phyloP scores from a whole-genome alignment of 2,113 vertebrate genomes.

The Lepisosteus osseus region DNA sequence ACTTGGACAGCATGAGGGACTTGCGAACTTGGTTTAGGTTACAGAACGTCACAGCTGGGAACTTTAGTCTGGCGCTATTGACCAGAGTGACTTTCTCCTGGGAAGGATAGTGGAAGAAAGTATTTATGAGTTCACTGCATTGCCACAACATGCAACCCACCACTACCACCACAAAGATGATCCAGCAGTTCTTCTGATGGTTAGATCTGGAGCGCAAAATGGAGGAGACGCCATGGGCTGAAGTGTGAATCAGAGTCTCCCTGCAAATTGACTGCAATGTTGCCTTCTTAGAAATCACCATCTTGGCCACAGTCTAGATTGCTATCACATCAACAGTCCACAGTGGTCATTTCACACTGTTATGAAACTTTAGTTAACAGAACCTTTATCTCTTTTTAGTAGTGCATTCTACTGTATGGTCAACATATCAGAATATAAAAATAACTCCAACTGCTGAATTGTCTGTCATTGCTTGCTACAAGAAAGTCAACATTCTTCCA shows the following conservation, averaged over 20 bases:
- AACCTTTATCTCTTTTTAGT: too few species aligned
- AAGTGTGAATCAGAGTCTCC: slow-evolving; percentile 22
- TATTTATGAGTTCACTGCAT: slow-evolving; percentile 25
- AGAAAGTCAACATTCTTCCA: background rate
- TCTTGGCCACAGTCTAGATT: background rate
- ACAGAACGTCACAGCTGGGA: slow-evolving; percentile 33
- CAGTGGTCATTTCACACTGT: background rate
- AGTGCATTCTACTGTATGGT: too few species aligned
- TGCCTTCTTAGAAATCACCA: background rate
- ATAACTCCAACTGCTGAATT: background rate
- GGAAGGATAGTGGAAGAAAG: slow-evolving; percentile 25
- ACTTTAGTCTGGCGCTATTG: slow-evolving; percentile 24
- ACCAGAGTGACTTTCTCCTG: slow-evolving; percentile 32
- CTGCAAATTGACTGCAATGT: slow-evolving; percentile 22
- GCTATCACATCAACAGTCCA: background rate
- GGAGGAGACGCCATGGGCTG: slow-evolving; percentile 29
- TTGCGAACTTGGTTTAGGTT: slow-evolving; percentile 29
- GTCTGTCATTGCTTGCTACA: background rate
- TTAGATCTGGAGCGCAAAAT: slow-evolving; percentile 23
- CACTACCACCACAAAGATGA: slow-evolving; percentile 26
- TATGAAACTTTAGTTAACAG: too few species aligned
- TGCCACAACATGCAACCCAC: slow-evolving; percentile 31
- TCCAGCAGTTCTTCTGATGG: slow-evolving; percentile 27
- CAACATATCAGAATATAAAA: too few species aligned
- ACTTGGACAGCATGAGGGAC: slow-evolving; percentile 28